These are phyloP conservation scores for Ornithoptera alexandrae DNA, from an alignment of 2,888 invertebrate species.

Conservation along the genomic window DNA sequence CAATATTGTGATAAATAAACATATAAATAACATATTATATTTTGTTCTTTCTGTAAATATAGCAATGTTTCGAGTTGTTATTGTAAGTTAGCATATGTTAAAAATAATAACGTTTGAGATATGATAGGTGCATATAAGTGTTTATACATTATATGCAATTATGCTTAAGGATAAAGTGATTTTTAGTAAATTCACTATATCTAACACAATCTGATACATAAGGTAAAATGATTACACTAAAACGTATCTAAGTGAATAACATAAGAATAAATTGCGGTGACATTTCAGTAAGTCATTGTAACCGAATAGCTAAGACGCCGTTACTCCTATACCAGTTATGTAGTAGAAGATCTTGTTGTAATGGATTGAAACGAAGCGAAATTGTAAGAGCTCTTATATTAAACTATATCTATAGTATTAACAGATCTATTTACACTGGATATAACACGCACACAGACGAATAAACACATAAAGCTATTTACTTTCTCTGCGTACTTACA, in stretches of 20 bases:
- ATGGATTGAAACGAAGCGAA: not conserved
- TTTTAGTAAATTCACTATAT: no score
- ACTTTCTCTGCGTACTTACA: constrained; percentile 27
- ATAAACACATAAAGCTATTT: constrained; percentile 15
- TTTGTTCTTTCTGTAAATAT: no score
- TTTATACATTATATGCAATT: no score
- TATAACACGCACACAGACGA: constrained; percentile 4
- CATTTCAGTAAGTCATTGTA: constrained; percentile 4
- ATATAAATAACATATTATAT: no score
- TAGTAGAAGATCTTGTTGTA: constrained; percentile 6
- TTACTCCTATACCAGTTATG: not conserved
- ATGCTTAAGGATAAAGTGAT: no score
- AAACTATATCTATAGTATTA: not conserved
- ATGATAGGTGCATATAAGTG: no score
- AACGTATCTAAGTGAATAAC: constrained; percentile 7
- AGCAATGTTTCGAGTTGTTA: no score
- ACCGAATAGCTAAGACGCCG: constrained; percentile 8
- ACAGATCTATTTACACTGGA: constrained; percentile 14
- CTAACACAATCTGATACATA: no score
- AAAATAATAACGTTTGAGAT: no score
- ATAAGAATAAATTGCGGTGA: constrained; percentile 12
- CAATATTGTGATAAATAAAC: no score
- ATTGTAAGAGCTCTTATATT: not conserved
- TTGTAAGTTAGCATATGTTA: no score
- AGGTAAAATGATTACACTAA: no score